A percentile compares a stretch with the other conserved stretches of the same genome.
phyloP scores from a whole-genome alignment of 1,140 invertebrate species.

The Ganaspis sp. region DNA sequence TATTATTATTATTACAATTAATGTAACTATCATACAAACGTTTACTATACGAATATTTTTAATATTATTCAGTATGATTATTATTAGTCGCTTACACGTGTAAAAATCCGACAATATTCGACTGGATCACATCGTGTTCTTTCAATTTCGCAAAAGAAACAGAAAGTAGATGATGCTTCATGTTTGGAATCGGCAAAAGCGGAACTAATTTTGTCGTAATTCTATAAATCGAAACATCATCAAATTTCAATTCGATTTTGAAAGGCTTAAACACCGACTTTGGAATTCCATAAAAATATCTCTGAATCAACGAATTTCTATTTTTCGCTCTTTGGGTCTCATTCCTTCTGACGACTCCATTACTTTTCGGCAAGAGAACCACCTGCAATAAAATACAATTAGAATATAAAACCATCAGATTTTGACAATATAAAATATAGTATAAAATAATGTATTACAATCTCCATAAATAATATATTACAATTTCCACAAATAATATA shows the following conservation, averaged over 20 bases:
- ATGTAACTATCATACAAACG: too few species aligned
- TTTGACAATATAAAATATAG: too few species aligned
- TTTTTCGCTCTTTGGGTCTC: conserved; percentile 83
- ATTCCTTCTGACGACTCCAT: conserved; percentile 93
- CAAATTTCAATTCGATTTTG: conserved; percentile 92
- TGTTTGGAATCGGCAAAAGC: conserved; percentile 83
- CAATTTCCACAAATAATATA: too few species aligned
- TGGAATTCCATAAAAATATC: conserved; percentile 96
- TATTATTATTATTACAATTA: too few species aligned
- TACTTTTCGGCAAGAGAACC: conserved; percentile 96
- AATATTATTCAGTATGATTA: conserved; percentile 1
- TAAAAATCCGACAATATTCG: conserved; percentile 94
- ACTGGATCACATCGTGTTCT: conserved; percentile 88
- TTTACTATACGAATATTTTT: conserved; percentile 27
- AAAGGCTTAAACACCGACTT: conserved; percentile 93
- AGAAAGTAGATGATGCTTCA: conserved; percentile 92
- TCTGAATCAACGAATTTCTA: conserved; percentile 88
- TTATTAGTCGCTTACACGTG: conserved; percentile 88
- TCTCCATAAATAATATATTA: too few species aligned
- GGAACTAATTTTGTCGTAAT: conserved; percentile 95
- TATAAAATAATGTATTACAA: too few species aligned
- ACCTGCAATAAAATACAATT: conserved; percentile 69
- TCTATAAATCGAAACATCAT: conserved; percentile 93
- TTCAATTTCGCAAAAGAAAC: conserved; percentile 88
- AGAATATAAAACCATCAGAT: too few species aligned